Evolutionary conservation across 2,113 vertebrate species (phyloP), one percentile per base, ranked within the genome.

Genomic region (Megalops atlanticus): DNA sequence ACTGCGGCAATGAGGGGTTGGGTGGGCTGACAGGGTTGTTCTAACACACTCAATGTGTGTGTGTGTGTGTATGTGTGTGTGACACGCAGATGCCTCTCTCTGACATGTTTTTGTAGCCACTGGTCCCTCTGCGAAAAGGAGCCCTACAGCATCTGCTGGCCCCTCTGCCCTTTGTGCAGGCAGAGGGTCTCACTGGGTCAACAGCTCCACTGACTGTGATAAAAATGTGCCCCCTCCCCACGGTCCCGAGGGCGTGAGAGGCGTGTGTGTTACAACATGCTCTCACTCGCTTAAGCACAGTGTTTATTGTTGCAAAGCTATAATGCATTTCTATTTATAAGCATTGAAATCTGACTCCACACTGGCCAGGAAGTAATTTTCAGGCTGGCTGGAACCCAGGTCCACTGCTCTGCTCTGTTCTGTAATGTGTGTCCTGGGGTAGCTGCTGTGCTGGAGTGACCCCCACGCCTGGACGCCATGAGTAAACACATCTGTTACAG

Each of bases 401-500:
- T n/a, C 18, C 41, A 49, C 21, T 14, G 16, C 40, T 24, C 18
- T 43, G 6, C 45, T n/a, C 12, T 47, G 45, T 10, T 64, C 58
- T 64, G 45, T 39, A 40, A 80, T n/a, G 40, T 27, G 18, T 21
- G 11, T 35, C 64, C 64, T 24, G 16, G 6, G 3, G n/a, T 40
- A 35, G 64, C 58, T 47, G 27, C 54, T 14, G n/a, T 41, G 54
- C 52, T 68, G 76, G 47, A 78, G 76, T 64, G 24, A 47, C 40
- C 4, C 58, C 36, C 33, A 4, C 78, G 39, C 68, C 78, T 18
- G 11, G 69, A 38, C 35, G 39, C 18, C 40, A 12, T 72, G 41
- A 14, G 78, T 38, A 78, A 78, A 78, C 77, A 79, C 77, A 79
- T 47, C 77, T 79, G 77, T 21, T 45, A 71, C 58, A 79, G 16